A percentile compares a stretch with the other conserved stretches of the same genome.
Conservation (phyloP, 2,888 invertebrate species). For the Acanthosoma haemorrhoidale region DNA sequence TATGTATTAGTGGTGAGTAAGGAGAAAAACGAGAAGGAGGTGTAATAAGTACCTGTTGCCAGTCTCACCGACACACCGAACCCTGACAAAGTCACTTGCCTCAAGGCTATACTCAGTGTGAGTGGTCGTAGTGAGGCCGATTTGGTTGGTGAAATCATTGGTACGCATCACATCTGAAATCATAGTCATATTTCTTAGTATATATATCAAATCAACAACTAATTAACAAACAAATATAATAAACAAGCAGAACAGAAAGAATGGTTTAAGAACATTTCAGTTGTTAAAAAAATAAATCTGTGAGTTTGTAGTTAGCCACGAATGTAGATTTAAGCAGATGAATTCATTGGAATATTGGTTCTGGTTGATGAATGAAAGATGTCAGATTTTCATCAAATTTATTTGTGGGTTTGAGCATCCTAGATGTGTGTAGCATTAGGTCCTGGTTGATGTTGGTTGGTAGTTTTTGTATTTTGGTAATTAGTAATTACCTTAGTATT, state of each 20-base stretch:
- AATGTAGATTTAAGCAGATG: no score
- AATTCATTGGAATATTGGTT: no score
- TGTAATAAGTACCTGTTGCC: constrained; percentile 47
- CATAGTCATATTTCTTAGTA: constrained; percentile 28
- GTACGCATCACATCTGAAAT: constrained; percentile 63
- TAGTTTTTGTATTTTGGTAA: no score
- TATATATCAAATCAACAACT: background rate
- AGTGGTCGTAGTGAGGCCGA: constrained; percentile 53
- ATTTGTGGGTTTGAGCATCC: no score
- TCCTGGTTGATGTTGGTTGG: no score
- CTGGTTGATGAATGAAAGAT: no score
- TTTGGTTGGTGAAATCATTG: constrained; percentile 56
- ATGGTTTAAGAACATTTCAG: no score
- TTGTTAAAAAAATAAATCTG: no score
- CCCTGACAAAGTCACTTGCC: constrained; percentile 66
- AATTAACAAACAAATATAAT: background rate
- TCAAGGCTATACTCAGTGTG: constrained; percentile 57
- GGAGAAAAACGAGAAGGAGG: background rate
- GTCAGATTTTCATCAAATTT: no score
- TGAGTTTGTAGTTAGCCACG: no score
- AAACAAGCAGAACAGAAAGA: background rate
- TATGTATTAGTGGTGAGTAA: background rate
- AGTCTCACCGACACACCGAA: constrained; percentile 55
- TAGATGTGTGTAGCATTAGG: no score
- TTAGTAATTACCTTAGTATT: no score